phyloP scores from a whole-genome alignment of 2,113 vertebrate species.

The Bucco capensis region DNA sequence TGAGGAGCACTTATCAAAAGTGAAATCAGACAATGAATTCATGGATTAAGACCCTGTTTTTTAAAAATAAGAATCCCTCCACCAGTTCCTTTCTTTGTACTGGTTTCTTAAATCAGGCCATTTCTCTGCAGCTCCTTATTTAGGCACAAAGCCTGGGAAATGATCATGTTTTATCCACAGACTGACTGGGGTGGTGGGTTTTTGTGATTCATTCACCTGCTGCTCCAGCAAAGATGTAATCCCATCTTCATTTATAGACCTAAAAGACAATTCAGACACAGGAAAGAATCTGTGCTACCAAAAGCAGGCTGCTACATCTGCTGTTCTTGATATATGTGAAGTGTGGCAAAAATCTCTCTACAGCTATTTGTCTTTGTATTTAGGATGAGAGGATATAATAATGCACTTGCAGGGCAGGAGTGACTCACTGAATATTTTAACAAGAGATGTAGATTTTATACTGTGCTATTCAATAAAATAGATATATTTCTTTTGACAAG shows the following conservation, averaged over 20 bases:
- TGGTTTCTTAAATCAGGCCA: conserved; percentile 44
- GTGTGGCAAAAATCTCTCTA: conserved; percentile 10
- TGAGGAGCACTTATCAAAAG: background rate
- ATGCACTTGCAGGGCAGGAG: background rate
- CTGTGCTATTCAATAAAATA: background rate
- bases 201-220: conserved; percentile 53
- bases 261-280: background rate
- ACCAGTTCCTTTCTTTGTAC: background rate
- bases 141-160: conserved; percentile 46
- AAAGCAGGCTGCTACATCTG: conserved; percentile 12
- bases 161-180: conserved; percentile 47
- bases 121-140: conserved; percentile 67
- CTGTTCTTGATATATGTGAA: conserved; percentile 1
- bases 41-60: background rate
- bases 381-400: conserved; percentile 7
- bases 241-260: conserved; percentile 47
- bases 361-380: conserved; percentile 40
- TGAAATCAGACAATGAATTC: conserved; percentile 31
- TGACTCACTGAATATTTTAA: background rate
- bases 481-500: background rate
- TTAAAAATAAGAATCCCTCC: background rate
- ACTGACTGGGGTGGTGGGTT: conserved; percentile 16
- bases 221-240: conserved; percentile 55
- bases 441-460: background rate
- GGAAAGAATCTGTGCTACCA: background rate